Evolutionary conservation across 2,797 vertebrate species (phyloP).

Genomic region (Brachyalestes nurse): DNA sequence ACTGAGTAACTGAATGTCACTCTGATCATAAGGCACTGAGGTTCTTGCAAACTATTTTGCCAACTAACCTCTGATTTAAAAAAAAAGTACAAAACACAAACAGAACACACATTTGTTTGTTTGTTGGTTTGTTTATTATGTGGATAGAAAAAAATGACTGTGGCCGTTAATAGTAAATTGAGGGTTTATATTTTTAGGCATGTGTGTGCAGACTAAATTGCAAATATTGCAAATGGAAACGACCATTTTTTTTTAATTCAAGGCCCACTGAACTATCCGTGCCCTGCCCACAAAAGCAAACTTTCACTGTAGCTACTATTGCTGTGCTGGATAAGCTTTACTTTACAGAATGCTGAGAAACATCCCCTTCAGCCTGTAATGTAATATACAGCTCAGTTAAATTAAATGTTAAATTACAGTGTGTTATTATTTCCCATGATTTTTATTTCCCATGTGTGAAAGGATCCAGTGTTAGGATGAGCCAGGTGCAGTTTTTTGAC

Average conservation of each 20-base stretch:
- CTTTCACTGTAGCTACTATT: background rate
- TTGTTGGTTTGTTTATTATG: background rate
- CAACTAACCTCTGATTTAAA: background rate
- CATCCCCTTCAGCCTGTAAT: background rate
- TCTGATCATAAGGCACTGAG: conserved; percentile 47
- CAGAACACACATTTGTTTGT: background rate
- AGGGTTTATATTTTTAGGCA: conserved; percentile 9
- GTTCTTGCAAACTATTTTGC: conserved; percentile 19
- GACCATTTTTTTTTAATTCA: background rate
- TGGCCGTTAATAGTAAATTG: background rate
- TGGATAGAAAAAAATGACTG: background rate
- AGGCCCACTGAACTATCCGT: background rate
- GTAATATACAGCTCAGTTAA: too few species aligned
- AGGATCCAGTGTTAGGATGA: background rate
- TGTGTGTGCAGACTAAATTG: conserved; percentile 14
- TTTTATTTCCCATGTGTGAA: background rate
- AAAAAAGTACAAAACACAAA: conserved; percentile 13
- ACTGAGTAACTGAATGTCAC: conserved; percentile 3
- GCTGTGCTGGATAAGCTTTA: background rate
- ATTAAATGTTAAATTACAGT: background rate
- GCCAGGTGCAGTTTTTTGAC: background rate
- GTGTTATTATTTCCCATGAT: background rate
- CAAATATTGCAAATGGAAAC: conserved; percentile 23
- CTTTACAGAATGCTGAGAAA: background rate
- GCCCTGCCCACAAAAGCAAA: background rate